phyloP scores from a whole-genome alignment of 2,113 vertebrate species.

The Vulpes lagopus region DNA sequence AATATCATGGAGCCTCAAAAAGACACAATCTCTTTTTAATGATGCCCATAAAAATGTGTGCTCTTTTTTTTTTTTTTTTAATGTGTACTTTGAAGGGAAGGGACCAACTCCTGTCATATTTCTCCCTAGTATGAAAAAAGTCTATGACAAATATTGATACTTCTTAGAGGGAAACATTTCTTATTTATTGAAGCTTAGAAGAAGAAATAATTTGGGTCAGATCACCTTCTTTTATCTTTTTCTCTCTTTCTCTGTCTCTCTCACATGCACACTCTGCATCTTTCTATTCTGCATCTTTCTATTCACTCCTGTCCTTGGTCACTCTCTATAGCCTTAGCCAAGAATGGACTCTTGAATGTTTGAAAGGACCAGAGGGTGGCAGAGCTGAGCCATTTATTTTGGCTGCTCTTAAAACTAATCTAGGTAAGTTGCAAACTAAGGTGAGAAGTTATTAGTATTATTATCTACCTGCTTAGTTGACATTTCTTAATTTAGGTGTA shows the following conservation, averaged over 20 bases:
- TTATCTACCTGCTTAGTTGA: background rate
- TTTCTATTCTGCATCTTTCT: background rate
- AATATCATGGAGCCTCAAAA: background rate
- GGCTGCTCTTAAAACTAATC: conserved; percentile 16
- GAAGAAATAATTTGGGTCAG: conserved; percentile 42
- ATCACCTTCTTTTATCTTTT: background rate
- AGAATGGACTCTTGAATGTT: background rate
- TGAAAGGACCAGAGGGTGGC: conserved; percentile 6
- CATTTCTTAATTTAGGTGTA: background rate
- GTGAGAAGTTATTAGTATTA: background rate
- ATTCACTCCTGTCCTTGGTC: background rate
- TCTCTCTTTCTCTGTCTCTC: background rate
- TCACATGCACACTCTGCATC: background rate
- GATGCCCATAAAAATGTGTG: background rate
- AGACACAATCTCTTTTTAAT: conserved; percentile 31
- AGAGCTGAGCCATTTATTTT: conserved; percentile 2
- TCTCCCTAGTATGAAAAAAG: background rate
- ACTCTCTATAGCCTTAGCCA: background rate
- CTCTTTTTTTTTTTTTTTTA: background rate
- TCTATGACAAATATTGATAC: background rate
- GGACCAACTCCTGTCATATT: background rate
- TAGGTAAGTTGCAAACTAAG: background rate
- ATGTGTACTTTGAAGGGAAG: conserved; percentile 41
- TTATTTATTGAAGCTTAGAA: conserved; percentile 53
- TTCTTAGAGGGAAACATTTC: conserved; percentile 25